These are phyloP conservation scores for Danio rerio DNA, from an alignment of 2,113 vertebrate genomes.

Conservation along the genomic window DNA sequence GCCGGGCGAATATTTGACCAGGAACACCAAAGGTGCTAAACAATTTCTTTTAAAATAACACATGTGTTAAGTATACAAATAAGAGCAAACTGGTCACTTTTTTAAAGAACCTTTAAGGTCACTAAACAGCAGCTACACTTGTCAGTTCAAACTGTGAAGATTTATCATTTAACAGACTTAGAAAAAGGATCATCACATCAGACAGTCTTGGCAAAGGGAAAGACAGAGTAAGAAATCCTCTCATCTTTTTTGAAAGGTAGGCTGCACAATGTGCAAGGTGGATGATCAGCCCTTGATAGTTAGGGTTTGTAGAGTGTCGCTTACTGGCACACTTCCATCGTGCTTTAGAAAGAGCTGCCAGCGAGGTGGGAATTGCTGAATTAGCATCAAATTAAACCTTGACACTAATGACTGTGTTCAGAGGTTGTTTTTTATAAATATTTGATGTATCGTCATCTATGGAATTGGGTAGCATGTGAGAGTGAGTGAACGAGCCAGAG, in stretches of 20 bases:
- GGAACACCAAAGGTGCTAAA: too few species aligned
- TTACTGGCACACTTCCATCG: conserved; percentile 9
- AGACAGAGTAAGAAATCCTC: too few species aligned
- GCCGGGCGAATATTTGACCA: too few species aligned
- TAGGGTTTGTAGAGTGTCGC: background rate
- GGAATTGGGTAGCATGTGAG: conserved; percentile 13
- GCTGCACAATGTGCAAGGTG: background rate
- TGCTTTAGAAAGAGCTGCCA: conserved; percentile 49
- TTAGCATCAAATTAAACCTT: conserved; percentile 68
- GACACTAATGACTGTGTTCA: conserved; percentile 78
- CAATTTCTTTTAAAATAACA: too few species aligned
- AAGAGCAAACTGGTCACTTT: background rate
- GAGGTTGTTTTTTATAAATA: conserved; percentile 85
- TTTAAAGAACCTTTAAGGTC: background rate
- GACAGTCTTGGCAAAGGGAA: conserved; percentile 31
- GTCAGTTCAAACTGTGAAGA: conserved; percentile 1
- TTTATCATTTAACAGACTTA: conserved; percentile 3
- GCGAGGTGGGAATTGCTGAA: conserved; percentile 67
- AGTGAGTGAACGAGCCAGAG: conserved; percentile 4
- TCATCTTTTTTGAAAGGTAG: background rate
- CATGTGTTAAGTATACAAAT: background rate
- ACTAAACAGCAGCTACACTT: background rate
- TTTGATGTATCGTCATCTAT: conserved; percentile 84
- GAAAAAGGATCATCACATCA: conserved; percentile 48
- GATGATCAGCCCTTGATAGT: background rate